These are phyloP conservation scores for Platerodrilus igneus DNA, from an alignment of 2,888 invertebrate species.

Conservation along the genomic window DNA sequence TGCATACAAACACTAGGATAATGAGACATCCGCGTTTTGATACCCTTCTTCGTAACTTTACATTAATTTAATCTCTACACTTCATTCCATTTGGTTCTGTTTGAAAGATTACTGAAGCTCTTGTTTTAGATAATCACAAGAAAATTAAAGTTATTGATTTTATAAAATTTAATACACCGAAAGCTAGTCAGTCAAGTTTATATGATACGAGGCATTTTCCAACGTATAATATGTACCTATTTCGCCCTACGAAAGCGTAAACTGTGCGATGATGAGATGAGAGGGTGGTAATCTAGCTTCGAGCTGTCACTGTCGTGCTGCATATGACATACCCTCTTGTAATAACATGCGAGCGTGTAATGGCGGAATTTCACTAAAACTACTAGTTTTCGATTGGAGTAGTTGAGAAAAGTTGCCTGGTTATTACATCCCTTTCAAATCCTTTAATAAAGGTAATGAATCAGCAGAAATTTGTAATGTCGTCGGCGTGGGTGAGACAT, in stretches of 20 bases:
- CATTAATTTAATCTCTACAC: conserved; percentile 18
- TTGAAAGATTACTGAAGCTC: too few species aligned
- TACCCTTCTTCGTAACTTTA: conserved; percentile 37
- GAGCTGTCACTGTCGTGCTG: conserved; percentile 30
- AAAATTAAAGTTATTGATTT: too few species aligned
- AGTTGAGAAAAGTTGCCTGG: too few species aligned
- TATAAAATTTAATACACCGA: too few species aligned
- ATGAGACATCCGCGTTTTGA: conserved; percentile 47
- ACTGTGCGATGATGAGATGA: conserved; percentile 37
- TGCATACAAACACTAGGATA: conserved; percentile 50
- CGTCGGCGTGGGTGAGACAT: conserved; percentile 41
- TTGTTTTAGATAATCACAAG: too few species aligned
- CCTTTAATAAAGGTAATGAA: conserved; percentile 41
- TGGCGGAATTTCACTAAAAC: too few species aligned
- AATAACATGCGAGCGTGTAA: too few species aligned
- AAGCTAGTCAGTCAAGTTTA: too few species aligned
- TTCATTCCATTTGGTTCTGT: conserved; percentile 17
- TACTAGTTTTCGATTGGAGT: too few species aligned
- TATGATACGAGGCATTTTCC: too few species aligned
- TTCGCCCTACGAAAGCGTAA: conserved; percentile 30
- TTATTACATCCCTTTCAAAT: too few species aligned
- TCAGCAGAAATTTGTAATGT: conserved; percentile 42
- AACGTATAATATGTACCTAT: too few species aligned
- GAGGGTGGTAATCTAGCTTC: conserved; percentile 41
- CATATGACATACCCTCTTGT: conserved; percentile 14